Evolutionary conservation across 2,113 vertebrate species (phyloP).

Genomic region (Hiodon alosoides): DNA sequence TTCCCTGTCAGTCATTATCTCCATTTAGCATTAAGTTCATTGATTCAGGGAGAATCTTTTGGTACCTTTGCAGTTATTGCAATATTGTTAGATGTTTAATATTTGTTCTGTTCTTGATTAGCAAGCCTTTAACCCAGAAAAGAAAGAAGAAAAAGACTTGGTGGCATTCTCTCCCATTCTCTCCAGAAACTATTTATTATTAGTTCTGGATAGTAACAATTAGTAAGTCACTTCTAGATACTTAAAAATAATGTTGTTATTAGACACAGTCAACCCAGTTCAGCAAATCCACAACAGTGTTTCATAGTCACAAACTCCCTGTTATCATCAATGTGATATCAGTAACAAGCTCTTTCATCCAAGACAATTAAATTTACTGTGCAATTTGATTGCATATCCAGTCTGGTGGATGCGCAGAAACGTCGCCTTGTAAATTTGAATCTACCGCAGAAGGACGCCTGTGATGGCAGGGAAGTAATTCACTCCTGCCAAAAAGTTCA

Average conservation of each 20-base stretch:
- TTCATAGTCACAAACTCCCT: constrained; percentile 31
- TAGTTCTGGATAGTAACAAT: too few species aligned
- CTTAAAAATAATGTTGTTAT: too few species aligned
- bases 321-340: constrained; percentile 32
- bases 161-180: not conserved
- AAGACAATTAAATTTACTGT: constrained; percentile 46
- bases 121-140: too few species aligned
- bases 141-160: too few species aligned
- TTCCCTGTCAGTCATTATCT: too few species aligned
- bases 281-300: constrained; percentile 13
- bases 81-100: too few species aligned
- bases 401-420: constrained; percentile 27
- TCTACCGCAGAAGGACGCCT: not conserved
- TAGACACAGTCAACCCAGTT: too few species aligned
- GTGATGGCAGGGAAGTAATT: not conserved
- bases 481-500: not conserved
- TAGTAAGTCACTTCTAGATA: too few species aligned
- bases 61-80: too few species aligned
- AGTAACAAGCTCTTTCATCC: constrained; percentile 57
- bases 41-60: too few species aligned
- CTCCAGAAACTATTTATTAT: not conserved
- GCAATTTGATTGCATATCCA: constrained; percentile 47
- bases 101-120: too few species aligned
- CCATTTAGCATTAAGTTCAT: too few species aligned
- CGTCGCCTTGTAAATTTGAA: not conserved